Base-by-base conservation (phyloP, 1,140 invertebrate genomes). In the Cherax quadricarinatus region DNA sequence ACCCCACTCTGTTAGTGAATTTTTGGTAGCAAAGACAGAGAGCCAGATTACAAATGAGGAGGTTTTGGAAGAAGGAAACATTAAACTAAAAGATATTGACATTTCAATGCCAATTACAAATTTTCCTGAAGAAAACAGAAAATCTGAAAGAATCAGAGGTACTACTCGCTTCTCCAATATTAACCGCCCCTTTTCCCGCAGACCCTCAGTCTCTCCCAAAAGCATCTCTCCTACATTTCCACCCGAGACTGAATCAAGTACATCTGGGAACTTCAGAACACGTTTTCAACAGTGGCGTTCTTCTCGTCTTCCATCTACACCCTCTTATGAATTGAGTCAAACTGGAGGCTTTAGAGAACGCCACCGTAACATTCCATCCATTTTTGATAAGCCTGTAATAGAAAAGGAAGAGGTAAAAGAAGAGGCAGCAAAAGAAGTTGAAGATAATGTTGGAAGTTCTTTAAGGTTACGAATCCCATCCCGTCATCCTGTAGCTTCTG, bases 261-360 rank as follows among this genome's bases (percentile, higher is more conserved):
- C 53, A 9, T 57, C 84, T 24, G 84, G 66, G 7, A 83, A 57
- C 4, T 91, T 91, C 14, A 80, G 60, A 41, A 87, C 84, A 53
- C 90, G 90, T 21, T 86, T 91, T 53, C 83, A 91, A 53, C 75
- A 87, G 30, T 91, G 90, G 90, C 90, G 90, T 18, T 62, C n/a
- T 30, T 91, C 90, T 24, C 90, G 90, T 10, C 10, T 81, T 41
- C 90, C 90, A 9, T 7, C 53, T 4, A 12, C 30, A 49, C 66
- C 85, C 5, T 10, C 62, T 53, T 87, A 91, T 60, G 90, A 91
- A 41, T 80, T 73, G 18, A 57, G 86, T n/a, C 51, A 53, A 87
- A 81, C 85, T 9, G 62, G 48, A n/a, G 57, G 73, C 85, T 24
- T 41, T 85, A 78, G 48, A 41, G 82, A 75, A 82, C 73, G 62